phyloP scores from a whole-genome alignment of 1,140 invertebrate genomes.

The Holcopasites calliopsidis region DNA sequence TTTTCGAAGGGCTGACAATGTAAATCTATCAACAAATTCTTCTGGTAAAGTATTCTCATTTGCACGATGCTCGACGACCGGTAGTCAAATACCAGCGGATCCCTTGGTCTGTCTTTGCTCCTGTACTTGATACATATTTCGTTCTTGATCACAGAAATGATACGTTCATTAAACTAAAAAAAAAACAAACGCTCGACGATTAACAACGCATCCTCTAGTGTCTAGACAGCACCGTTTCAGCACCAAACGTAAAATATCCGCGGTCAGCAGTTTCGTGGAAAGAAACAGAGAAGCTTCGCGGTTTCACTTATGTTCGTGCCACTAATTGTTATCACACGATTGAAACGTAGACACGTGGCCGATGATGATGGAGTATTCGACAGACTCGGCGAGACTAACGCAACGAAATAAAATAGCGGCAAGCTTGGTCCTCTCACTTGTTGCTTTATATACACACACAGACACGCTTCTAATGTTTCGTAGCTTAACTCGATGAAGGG shows the following conservation, averaged over 20 bases:
- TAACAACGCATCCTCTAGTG: slow-evolving; percentile 10
- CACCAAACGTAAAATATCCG: slow-evolving; percentile 39
- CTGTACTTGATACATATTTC: slow-evolving; percentile 3
- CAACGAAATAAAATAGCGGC: background rate
- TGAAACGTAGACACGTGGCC: background rate
- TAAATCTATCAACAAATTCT: background rate
- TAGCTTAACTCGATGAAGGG: no score
- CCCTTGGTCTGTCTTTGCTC: background rate
- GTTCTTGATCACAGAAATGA: slow-evolving; percentile 35
- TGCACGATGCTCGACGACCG: background rate
- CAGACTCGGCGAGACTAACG: background rate
- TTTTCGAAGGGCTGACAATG: background rate
- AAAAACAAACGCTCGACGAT: slow-evolving; percentile 1
- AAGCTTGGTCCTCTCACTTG: background rate
- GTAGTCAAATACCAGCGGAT: background rate
- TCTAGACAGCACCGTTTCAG: slow-evolving; percentile 54
- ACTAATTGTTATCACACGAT: background rate
- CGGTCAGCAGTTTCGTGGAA: background rate
- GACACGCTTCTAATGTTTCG: background rate
- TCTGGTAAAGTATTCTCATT: background rate
- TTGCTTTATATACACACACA: slow-evolving; percentile 18
- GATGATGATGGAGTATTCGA: slow-evolving; percentile 8
- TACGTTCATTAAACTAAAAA: slow-evolving; percentile 15
- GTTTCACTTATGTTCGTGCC: background rate
- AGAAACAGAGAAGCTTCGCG: background rate